Percentiles rank a stretch among this genome's conserved stretches.
phyloP scores from a whole-genome alignment of 2,888 invertebrate species.

The Scaptomyza tumidula region DNA sequence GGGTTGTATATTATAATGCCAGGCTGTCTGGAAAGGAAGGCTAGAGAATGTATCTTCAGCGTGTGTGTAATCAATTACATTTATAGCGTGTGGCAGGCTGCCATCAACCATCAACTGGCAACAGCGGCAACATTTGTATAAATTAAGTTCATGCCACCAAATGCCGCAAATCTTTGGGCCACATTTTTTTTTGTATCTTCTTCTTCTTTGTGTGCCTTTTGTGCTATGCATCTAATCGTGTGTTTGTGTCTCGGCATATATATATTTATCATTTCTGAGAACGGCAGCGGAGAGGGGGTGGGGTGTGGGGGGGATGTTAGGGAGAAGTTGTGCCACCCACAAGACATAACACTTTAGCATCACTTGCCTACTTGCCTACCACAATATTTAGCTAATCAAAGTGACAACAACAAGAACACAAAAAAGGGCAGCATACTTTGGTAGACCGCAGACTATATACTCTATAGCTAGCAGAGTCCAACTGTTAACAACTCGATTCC shows the following conservation, averaged over 20 bases:
- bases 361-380: conserved; percentile 36
- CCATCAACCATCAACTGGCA: conserved; percentile 71
- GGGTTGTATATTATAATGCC: conserved; percentile 32
- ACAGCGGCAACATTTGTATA: conserved; percentile 72
- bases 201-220: conserved; percentile 27
- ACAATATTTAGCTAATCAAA: conserved; percentile 59
- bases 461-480: too few relatives aligned
- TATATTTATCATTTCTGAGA: conserved; percentile 54
- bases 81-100: conserved; percentile 67
- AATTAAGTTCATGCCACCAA: conserved; percentile 62
- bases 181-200: background rate
- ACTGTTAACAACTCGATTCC: too few relatives aligned
- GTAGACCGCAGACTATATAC: background rate
- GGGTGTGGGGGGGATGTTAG: too few relatives aligned
- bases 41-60: conserved; percentile 32
- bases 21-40: background rate
- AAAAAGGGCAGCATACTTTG: background rate
- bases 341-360: conserved; percentile 6
- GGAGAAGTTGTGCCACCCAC: background rate
- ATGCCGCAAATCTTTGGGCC: conserved; percentile 22
- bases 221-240: conserved; percentile 40
- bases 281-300: background rate
- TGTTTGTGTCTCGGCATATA: conserved; percentile 39
- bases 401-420: conserved; percentile 22
- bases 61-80: conserved; percentile 74